Conservation (phyloP, 2,113 vertebrate genomes). For the Chiloscyllium plagiosum region DNA sequence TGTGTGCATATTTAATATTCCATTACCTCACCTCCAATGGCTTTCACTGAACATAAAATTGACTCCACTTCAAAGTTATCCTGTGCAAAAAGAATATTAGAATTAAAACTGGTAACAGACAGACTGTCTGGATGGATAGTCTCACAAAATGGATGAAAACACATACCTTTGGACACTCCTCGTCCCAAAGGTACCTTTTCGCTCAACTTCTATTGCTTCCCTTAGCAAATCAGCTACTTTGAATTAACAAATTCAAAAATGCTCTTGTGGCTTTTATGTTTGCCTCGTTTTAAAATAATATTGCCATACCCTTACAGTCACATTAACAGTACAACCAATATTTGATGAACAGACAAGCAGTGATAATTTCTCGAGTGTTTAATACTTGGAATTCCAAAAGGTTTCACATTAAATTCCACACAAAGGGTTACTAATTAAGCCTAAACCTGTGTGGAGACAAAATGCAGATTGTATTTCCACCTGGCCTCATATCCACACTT, state of each 20-base stretch:
- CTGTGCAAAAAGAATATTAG: background rate
- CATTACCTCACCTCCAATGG: constrained; percentile 27
- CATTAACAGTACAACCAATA: background rate
- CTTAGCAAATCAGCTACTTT: background rate
- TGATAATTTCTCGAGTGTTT: background rate
- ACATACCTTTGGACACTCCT: background rate
- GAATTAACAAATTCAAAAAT: background rate
- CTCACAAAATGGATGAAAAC: background rate
- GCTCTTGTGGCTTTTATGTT: background rate
- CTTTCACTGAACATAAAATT: constrained; percentile 29
- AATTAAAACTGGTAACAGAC: background rate
- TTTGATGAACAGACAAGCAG: background rate
- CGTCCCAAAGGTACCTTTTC: background rate
- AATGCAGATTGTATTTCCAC: background rate
- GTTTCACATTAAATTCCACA: background rate
- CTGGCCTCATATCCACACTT: background rate
- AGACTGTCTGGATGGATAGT: background rate
- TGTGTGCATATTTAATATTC: constrained; percentile 37
- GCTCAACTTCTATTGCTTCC: background rate
- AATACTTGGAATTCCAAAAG: background rate
- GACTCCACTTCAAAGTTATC: background rate
- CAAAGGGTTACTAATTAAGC: background rate
- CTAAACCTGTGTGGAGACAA: background rate
- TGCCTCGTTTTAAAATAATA: background rate
- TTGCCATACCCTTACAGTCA: background rate